phyloP scores from a whole-genome alignment of 1,140 invertebrate genomes.

The Cotesia typhae region DNA sequence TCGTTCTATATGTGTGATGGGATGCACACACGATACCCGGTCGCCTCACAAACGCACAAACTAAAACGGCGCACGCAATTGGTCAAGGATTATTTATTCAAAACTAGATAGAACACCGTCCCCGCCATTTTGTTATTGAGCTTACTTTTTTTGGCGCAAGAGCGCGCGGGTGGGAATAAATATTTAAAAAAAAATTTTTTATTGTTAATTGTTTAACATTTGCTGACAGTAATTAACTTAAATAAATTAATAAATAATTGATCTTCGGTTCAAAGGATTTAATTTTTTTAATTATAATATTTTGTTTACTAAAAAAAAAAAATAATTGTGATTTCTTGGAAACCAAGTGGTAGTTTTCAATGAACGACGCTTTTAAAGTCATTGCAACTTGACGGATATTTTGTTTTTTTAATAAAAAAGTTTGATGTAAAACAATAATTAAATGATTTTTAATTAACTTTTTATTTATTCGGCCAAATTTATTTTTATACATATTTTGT shows the following conservation, averaged over 20 bases:
- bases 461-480: too few relatives aligned
- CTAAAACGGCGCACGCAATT: conserved; percentile 12
- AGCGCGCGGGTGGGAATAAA: too few relatives aligned
- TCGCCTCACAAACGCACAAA: conserved; percentile 19
- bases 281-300: background rate
- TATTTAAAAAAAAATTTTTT: too few relatives aligned
- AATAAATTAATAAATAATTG: too few relatives aligned
- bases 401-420: background rate
- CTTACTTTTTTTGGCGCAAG: too few relatives aligned
- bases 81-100: conserved; percentile 3
- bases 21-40: conserved; percentile 19
- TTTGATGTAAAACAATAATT: conserved; percentile 1
- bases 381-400: background rate
- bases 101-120: conserved; percentile 9
- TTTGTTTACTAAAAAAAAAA: background rate
- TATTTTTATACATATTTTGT: too few relatives aligned
- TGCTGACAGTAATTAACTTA: too few relatives aligned
- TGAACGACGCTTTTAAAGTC: background rate
- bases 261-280: too few relatives aligned
- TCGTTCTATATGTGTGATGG: background rate
- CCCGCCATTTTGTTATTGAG: background rate
- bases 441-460: background rate
- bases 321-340: background rate
- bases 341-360: background rate
- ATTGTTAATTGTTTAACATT: too few relatives aligned